Evolutionary conservation across 2,113 vertebrate species (phyloP).

Genomic region (Onychostoma macrolepis): DNA sequence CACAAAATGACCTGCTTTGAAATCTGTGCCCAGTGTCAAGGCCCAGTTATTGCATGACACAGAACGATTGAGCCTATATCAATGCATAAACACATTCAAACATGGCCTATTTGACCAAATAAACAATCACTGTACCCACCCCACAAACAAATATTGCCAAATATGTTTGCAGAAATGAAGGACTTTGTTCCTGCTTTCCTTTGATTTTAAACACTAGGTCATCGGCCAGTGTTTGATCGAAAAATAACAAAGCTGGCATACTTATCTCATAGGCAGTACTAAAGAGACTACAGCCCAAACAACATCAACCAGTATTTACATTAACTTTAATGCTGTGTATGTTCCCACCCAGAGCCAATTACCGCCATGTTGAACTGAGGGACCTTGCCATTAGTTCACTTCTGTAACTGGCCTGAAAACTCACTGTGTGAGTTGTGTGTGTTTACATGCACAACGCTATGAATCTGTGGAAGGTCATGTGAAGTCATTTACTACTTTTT

Average conservation of each 20-base stretch:
- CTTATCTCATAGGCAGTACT: slow-evolving; percentile 63
- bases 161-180: slow-evolving; percentile 39
- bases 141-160: slow-evolving; percentile 38
- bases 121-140: slow-evolving; percentile 27
- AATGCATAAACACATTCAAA: slow-evolving; percentile 24
- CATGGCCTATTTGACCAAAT: slow-evolving; percentile 11
- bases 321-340: slow-evolving; percentile 64
- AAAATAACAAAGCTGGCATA: slow-evolving; percentile 60
- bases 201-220: slow-evolving; percentile 37
- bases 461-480: background rate
- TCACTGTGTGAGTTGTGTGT: too few species aligned
- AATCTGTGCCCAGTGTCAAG: background rate
- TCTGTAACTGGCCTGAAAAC: background rate
- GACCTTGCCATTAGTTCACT: background rate
- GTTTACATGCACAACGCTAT: background rate
- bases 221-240: slow-evolving; percentile 57
- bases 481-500: background rate
- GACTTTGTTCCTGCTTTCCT: slow-evolving; percentile 40
- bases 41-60: slow-evolving; percentile 48
- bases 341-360: slow-evolving; percentile 62
- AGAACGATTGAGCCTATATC: slow-evolving; percentile 38
- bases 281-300: slow-evolving; percentile 65
- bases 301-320: slow-evolving; percentile 54
- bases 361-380: background rate
- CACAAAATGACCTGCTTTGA: slow-evolving; percentile 13